Conservation (phyloP, 2,797 vertebrate species). For the Phaenicophaeus curvirostris region DNA sequence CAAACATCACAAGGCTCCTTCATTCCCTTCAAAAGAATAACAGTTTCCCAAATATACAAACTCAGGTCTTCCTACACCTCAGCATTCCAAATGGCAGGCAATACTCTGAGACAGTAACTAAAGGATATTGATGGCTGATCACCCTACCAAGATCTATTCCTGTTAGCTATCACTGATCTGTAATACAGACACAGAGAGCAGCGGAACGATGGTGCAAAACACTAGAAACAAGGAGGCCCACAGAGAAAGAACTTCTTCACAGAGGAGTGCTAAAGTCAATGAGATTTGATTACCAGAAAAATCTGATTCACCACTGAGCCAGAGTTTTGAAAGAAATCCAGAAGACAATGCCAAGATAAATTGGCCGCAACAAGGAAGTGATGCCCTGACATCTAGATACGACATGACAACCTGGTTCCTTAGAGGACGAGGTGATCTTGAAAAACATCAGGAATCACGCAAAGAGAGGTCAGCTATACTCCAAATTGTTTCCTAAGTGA, state of each 20-base stretch:
- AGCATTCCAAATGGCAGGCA: not conserved
- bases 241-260: not conserved
- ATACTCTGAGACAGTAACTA: not conserved
- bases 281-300: not conserved
- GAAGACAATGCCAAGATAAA: not conserved
- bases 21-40: not conserved
- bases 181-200: not conserved
- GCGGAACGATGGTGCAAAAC: not conserved
- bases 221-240: not conserved
- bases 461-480: not conserved
- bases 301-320: not conserved
- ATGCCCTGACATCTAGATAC: not conserved
- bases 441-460: rapidly evolving
- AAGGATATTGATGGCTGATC: rapidly evolving
- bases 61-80: not conserved
- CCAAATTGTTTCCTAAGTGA: rapidly evolving
- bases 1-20: not conserved
- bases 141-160: not conserved
- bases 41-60: not conserved
- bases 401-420: not conserved
- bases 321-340: not conserved
- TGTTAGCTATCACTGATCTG: not conserved
- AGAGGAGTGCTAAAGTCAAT: not conserved
- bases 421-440: not conserved
- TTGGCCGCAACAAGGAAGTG: not conserved